These are phyloP conservation scores for Buteo buteo DNA, from an alignment of 2,113 vertebrate species.

Conservation along the genomic window DNA sequence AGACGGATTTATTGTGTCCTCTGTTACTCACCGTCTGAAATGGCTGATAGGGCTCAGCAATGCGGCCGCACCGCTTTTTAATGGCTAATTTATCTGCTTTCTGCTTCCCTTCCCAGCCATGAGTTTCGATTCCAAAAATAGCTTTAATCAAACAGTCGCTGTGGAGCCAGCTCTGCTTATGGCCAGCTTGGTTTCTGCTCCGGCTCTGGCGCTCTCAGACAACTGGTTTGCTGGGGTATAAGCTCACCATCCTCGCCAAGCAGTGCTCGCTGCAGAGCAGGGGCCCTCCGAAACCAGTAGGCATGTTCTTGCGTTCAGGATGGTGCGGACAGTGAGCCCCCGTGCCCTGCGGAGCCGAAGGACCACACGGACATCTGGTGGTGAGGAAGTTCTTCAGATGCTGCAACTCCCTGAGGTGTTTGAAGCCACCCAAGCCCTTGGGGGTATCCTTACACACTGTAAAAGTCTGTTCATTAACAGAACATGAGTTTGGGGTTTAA, in stretches of 20 bases:
- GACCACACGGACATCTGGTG: rapidly evolving
- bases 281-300: neutral
- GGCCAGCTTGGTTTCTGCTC: neutral
- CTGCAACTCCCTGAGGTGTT: neutral
- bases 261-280: rapidly evolving
- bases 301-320: neutral
- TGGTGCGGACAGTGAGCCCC: neutral
- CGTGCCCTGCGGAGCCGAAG: neutral
- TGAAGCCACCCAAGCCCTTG: neutral
- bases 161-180: neutral
- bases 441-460: neutral
- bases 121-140: slow-evolving; percentile 27
- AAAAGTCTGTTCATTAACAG: neutral
- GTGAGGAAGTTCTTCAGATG: neutral
- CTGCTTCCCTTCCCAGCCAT: neutral
- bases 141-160: neutral
- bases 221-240: neutral
- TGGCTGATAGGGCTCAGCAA: neutral
- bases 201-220: neutral
- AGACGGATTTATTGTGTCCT: neutral
- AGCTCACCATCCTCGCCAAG: neutral
- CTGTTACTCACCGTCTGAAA: neutral
- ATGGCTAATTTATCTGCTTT: slow-evolving; percentile 22
- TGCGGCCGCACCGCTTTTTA: neutral
- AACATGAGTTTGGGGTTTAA: neutral